A percentile compares a stretch with the other conserved stretches of the same genome.
Evolutionary conservation across 2,888 invertebrate species (phyloP).

Genomic region (Eudiplozoon nipponicum): DNA sequence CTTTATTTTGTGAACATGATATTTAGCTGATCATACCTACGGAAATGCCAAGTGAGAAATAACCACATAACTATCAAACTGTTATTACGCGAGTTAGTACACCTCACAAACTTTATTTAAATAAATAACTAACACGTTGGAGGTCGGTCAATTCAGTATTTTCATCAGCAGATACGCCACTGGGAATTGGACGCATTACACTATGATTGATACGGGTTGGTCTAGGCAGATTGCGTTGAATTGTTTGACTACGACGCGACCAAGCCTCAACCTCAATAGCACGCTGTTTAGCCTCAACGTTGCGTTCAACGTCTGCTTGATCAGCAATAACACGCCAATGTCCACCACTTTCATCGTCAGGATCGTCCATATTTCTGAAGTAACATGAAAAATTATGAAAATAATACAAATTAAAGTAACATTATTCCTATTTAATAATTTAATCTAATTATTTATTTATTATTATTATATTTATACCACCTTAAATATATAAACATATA

Average conservation of each 20-base stretch:
- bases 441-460: no score
- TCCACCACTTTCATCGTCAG: not conserved
- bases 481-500: no score
- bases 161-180: conserved; percentile 15
- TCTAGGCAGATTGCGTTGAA: conserved; percentile 50
- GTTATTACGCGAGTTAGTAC: no score
- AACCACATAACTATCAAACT: no score
- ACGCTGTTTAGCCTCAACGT: conserved; percentile 20
- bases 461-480: no score
- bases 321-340: conserved; percentile 13
- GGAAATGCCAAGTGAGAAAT: no score
- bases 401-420: no score
- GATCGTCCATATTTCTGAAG: not conserved
- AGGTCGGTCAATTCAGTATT: conserved; percentile 48
- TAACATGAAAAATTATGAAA: not conserved
- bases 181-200: conserved; percentile 35
- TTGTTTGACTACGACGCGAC: conserved; percentile 40
- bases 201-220: conserved; percentile 52
- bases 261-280: conserved; percentile 7
- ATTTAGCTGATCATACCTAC: no score
- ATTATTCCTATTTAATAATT: no score
- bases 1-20: no score
- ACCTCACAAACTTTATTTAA: no score
- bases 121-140: no score
- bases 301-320: conserved; percentile 38